Evolutionary conservation across 2,888 invertebrate genomes (phyloP), one percentile per base, ranked within the genome.

Genomic region (Anarsia innoxiella): DNA sequence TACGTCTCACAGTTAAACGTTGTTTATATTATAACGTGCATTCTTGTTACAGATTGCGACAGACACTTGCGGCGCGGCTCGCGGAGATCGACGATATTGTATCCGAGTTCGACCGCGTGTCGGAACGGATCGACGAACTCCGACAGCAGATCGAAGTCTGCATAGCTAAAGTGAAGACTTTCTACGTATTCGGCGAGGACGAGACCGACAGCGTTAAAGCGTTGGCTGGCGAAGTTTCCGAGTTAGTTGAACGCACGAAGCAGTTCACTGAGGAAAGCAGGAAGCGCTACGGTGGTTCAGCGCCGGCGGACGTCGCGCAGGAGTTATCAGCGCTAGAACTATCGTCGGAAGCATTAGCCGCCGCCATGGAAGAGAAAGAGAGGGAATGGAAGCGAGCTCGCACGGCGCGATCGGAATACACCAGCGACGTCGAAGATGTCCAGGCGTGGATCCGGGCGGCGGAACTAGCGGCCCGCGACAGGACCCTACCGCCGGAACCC

Each of bases 311-410:
- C 86, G 87, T 94, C 46, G 88, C 88, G 44, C 92, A 93, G 75
- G 90, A 93, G 79, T 83, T 95, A 51, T 94, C 93, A 33, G 89
- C 91, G 45, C 86, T 96, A 59, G 96, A 96, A 76, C 78, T 96
- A 50, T 86, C 93, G 37, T 89, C 92, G 32, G 96, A 96, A 74
- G 89, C 91, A 45, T 86, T 94, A 38, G 87, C 89, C 36, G 91
- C 90, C 56, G 89, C 89, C 33, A 93, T 96, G 93, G 95, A 95
- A 63, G 93, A 94, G 62, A 94, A 94, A 72, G 91, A 92, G 61
- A 88, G 93, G 66, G 94, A 95, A 70, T 92, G 93, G 79, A 94
- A 94, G 70, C 90, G 94, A 46, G 96, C 95, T 13, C 89, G 91
- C 57, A 93, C 93, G 10, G 88, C 93, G 40, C 89, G 95, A 39